A percentile compares a stretch with the other conserved stretches of the same genome.
phyloP scores from a whole-genome alignment of 2,113 vertebrate genomes.

The Notothenia rossii region DNA sequence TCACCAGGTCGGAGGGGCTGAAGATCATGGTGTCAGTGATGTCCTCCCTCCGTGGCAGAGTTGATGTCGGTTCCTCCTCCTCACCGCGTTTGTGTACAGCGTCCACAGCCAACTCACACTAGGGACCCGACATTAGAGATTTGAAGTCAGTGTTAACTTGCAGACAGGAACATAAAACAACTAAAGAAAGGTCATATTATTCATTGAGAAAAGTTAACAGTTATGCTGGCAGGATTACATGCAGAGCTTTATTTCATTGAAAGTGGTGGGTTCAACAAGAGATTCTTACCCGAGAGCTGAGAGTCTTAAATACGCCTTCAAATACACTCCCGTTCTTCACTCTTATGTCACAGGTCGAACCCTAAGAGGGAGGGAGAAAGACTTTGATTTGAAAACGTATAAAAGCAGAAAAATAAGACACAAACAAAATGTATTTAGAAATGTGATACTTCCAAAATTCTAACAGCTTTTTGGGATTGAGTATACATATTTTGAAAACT shows the following conservation, averaged over 20 bases:
- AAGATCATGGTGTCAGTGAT: constrained; percentile 96
- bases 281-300: constrained; percentile 90
- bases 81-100: constrained; percentile 88
- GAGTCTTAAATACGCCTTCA: constrained; percentile 93
- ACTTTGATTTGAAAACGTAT: neutral
- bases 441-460: neutral
- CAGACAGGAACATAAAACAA: neutral
- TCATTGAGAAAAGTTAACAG: neutral
- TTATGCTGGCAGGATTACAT: neutral
- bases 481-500: neutral
- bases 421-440: constrained; percentile 1
- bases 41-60: constrained; percentile 88
- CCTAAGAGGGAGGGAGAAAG: constrained; percentile 68
- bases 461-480: neutral
- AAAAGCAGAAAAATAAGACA: neutral
- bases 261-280: neutral
- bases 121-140: neutral
- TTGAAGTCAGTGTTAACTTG: neutral
- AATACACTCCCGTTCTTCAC: constrained; percentile 93
- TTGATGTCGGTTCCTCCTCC: constrained; percentile 71
- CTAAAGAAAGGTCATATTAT: neutral
- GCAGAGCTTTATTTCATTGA: neutral
- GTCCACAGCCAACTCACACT: constrained; percentile 94
- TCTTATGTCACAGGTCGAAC: constrained; percentile 92
- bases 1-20: constrained; percentile 89